Base-by-base conservation (phyloP, 2,797 vertebrate species). In the Crocidura indochinensis region DNA sequence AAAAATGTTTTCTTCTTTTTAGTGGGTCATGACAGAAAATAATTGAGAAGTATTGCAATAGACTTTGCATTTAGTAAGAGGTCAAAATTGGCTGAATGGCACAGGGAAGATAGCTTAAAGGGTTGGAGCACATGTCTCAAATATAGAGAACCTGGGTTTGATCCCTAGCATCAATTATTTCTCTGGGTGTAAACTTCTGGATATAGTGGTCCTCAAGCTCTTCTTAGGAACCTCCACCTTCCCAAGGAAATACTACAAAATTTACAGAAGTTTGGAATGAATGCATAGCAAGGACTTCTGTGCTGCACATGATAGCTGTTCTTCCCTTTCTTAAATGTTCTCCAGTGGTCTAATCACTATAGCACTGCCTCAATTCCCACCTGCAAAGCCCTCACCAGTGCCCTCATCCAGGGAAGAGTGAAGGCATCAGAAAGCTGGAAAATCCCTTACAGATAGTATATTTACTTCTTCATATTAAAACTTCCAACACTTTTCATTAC, bases 31-130 rank as follows among this genome's bases (percentile, higher is more conserved):
- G 38, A 38, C 38, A 38, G 38, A 38, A 38, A 38, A 38, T 38
- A 38, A 38, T 38, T 38, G 38, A 38, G 38, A 38, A 38, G 38
- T 5, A 38, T 5, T 2, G 38, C 38, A 31, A 56, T 83, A 73
- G 38, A 68, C 31, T 60, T 94, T 81, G 68, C 20, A 68, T 62
- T 91, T 85, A 85, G 85, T 11, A 69, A 46, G 64, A 51, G 20
- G 81, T 80, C 20, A 44, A 53, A 65, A 75, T 71, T 71, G 73
- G 62, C 51, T 38, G 14, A 81, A 15, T 92, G 72, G 51, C 3
- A 53, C 51, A 4, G 11, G 17, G 11, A 14, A 53, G 51, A 53
- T 53, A 53, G 51, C 51, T 53, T 17, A 53, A 53, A 53, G 10
- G 51, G 51, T 17, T 53, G 51, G 10, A 14, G 51, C 17, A 17